Evolutionary conservation across 2,113 vertebrate species (phyloP).

Genomic region (Euleptes europaea): DNA sequence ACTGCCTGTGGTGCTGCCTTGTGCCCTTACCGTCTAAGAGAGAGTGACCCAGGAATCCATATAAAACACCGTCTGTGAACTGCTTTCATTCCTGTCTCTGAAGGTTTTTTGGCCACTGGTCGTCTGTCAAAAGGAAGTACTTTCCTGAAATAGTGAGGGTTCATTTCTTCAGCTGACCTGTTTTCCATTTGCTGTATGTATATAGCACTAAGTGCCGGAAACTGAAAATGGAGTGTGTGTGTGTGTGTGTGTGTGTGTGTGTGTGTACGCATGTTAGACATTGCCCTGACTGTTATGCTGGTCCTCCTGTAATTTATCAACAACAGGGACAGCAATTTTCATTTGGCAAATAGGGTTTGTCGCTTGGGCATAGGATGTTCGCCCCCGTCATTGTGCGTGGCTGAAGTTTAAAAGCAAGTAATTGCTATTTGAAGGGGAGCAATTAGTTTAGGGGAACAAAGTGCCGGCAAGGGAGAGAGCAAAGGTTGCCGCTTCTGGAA

Average conservation of each 20-base stretch:
- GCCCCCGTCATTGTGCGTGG: background rate
- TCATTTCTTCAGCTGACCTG: background rate
- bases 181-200: background rate
- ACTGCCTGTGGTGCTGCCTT: no score
- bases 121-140: background rate
- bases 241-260: background rate
- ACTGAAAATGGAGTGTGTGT: background rate
- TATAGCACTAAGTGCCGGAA: background rate
- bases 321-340: background rate
- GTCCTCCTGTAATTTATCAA: background rate
- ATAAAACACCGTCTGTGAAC: no score
- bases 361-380: background rate
- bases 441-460: constrained; percentile 5
- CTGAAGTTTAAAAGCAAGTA: background rate
- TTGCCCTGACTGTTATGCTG: background rate
- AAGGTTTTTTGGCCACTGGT: background rate
- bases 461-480: background rate
- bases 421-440: constrained; percentile 3
- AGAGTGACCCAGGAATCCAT: background rate
- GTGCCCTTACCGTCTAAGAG: background rate
- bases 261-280: background rate
- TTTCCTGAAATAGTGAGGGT: background rate
- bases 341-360: background rate
- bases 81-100: background rate
- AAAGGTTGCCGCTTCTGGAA: background rate